phyloP scores from a whole-genome alignment of 2,113 vertebrate species.

The Stegostoma tigrinum region DNA sequence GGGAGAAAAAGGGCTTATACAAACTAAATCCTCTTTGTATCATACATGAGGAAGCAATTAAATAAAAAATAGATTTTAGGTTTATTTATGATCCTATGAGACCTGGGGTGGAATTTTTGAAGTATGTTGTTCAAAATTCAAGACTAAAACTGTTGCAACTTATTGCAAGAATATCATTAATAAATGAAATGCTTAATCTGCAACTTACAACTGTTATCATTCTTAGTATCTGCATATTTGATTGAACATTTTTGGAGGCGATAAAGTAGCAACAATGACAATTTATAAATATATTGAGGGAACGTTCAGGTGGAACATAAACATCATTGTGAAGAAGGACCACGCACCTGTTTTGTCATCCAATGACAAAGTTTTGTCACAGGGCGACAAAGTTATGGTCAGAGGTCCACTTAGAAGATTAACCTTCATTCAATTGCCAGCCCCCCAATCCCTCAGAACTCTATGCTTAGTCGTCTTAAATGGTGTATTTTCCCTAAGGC shows the following conservation, averaged over 20 bases:
- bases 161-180: neutral
- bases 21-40: constrained; percentile 37
- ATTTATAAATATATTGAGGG: neutral
- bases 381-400: neutral
- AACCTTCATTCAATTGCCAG: neutral
- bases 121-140: constrained; percentile 12
- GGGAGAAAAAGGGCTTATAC: constrained; percentile 24
- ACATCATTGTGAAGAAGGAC: neutral
- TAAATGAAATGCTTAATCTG: neutral
- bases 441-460: neutral
- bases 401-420: neutral
- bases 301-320: neutral
- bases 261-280: neutral
- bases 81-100: constrained; percentile 36
- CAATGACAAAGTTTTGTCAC: neutral
- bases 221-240: neutral
- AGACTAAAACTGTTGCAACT: neutral
- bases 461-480: neutral
- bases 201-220: neutral
- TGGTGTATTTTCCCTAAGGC: neutral
- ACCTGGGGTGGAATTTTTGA: constrained; percentile 14
- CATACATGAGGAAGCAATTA: constrained; percentile 36
- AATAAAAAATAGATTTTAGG: constrained; percentile 33
- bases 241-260: constrained; percentile 3
- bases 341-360: neutral